Conservation (phyloP, 2,888 invertebrate genomes). For the Tupiocoris notatus region DNA sequence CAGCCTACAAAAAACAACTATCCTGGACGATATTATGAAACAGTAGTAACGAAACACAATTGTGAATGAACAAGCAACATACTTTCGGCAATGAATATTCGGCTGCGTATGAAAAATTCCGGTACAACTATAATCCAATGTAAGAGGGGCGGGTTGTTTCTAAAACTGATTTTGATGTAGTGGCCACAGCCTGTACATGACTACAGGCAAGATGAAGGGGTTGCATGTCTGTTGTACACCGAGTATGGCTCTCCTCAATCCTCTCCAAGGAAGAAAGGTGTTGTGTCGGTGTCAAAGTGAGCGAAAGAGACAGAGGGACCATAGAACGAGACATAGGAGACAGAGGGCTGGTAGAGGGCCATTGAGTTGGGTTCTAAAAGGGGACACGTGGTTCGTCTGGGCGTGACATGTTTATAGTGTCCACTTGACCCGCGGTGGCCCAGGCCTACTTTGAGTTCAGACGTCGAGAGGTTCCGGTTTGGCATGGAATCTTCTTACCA, state of each 20-base stretch:
- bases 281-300: neutral
- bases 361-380: neutral
- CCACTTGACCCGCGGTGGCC: constrained; percentile 28
- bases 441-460: neutral
- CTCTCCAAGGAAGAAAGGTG: neutral
- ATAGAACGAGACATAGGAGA: neutral
- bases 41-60: too few relatives aligned
- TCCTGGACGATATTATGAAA: too few relatives aligned
- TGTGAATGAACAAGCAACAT: too few relatives aligned
- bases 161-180: neutral
- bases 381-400: constrained; percentile 5
- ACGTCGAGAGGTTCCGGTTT: neutral
- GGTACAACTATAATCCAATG: too few relatives aligned
- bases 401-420: constrained; percentile 40
- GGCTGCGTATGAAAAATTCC: too few relatives aligned
- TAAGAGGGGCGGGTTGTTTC: too few relatives aligned
- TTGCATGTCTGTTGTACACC: neutral
- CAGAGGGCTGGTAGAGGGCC: neutral
- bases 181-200: neutral
- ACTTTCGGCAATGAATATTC: too few relatives aligned
- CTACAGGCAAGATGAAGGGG: neutral
- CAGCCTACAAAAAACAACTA: too few relatives aligned
- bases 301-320: neutral
- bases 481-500: neutral
- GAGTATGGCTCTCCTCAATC: neutral